Base-by-base conservation (phyloP, 2,113 vertebrate genomes). In the Alces alces region DNA sequence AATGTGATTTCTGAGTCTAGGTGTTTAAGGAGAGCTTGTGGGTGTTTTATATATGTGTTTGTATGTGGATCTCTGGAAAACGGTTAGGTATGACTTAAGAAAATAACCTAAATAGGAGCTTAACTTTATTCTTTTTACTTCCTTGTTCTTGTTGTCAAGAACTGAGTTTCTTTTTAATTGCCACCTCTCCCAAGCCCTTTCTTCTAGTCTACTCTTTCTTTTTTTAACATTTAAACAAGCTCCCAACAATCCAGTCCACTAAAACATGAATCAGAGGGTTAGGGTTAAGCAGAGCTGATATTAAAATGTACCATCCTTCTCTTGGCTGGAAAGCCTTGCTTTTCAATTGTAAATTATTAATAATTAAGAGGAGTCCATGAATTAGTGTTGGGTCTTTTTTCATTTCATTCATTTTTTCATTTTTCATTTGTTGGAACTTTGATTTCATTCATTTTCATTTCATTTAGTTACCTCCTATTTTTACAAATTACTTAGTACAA, bases 321-420 rank as follows among this genome's bases (percentile, higher is more conserved):
- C 70, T 73, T 47, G 82, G 10, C 96, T 97, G 52, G 57, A 84
- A 95, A 90, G 36, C 25, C 84, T 96, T 87, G 6, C 9, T 61
- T 96, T 96, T 96, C 13, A 58, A 3, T 92, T 79, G 10, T 92
- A 80, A 84, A 86, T 85, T 70, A 43, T 43, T 76, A 43, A 43
- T 76, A 94, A 93, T 93, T 86, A 6, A 70, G 23, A 94, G 70
- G 55, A 80, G 73, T 52, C n/a, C 15, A 54, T 94, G 76, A 80
- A 58, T 93, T 97, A 89, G n/a, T 82, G 15, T 95, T 96, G 30
- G 11, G 39, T 96, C 58, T 91, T 93, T 94, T 86, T 57, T 19
- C 33, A 61, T 45, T 94, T 78, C n/a, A 50, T 50, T 50, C 47
- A 50, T 47, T 47, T 52, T 54, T 54, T 54, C 52, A 54, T 54